Conservation (phyloP, 2,888 invertebrate genomes). For the Nycteola revayana region DNA sequence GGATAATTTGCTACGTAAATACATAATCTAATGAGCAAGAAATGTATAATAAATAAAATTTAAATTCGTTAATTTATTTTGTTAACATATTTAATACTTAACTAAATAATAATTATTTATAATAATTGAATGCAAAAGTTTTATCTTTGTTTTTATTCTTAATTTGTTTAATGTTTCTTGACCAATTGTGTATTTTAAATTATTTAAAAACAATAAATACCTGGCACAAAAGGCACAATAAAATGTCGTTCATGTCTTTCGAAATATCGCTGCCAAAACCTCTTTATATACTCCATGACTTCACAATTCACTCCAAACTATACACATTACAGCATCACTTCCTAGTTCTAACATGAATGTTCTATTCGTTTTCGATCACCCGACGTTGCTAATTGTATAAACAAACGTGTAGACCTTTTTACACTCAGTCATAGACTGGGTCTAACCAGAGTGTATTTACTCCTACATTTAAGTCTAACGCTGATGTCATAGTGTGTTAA, state of each 20-base stretch:
- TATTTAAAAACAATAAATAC: too few species aligned
- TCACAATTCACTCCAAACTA: constrained; percentile 19
- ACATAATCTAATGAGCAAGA: too few species aligned
- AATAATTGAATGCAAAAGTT: too few species aligned
- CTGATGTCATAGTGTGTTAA: constrained; percentile 71
- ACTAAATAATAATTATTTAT: too few species aligned
- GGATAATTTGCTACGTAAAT: too few species aligned
- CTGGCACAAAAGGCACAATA: constrained; percentile 72
- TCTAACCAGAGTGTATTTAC: constrained; percentile 46
- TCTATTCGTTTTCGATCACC: constrained; percentile 29
- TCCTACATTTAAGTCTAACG: constrained; percentile 47
- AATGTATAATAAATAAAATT: too few species aligned
- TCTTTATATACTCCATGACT: constrained; percentile 64
- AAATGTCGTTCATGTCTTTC: constrained; percentile 57
- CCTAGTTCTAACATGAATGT: constrained; percentile 12
- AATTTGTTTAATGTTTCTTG: too few species aligned
- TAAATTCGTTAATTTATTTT: too few species aligned
- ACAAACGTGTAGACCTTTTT: constrained; percentile 62
- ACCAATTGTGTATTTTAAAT: too few species aligned
- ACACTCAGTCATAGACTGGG: constrained; percentile 59
- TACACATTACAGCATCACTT: constrained; percentile 27
- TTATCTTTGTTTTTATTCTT: too few species aligned
- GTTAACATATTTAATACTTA: too few species aligned
- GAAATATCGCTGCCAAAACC: constrained; percentile 64
- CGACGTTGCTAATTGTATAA: constrained; percentile 52